A percentile compares a stretch with the other conserved stretches of the same genome.
These are phyloP conservation scores for Pangasius macronema DNA, from an alignment of 2,797 vertebrate genomes.

Conservation along the genomic window DNA sequence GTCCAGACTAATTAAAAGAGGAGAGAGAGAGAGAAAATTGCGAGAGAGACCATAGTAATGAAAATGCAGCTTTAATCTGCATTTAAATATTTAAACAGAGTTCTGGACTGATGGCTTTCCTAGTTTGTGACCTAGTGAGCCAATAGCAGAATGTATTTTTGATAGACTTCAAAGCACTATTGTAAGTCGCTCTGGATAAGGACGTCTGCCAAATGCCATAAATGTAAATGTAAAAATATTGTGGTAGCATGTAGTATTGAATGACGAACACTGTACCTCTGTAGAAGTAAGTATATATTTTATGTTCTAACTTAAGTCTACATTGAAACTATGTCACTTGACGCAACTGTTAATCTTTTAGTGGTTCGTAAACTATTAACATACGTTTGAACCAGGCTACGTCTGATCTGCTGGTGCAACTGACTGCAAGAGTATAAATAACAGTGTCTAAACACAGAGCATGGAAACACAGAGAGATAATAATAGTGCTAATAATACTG, in stretches of 20 bases:
- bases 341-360: neutral
- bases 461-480: neutral
- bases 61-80: neutral
- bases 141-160: too few species aligned
- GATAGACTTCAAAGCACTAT: too few species aligned
- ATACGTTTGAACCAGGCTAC: neutral
- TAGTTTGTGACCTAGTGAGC: too few species aligned
- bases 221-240: neutral
- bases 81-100: neutral
- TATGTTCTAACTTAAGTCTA: neutral
- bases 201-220: too few species aligned
- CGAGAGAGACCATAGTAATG: neutral
- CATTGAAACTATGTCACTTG: neutral
- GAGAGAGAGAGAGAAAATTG: neutral
- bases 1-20: constrained; percentile 51
- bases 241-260: neutral
- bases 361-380: neutral
- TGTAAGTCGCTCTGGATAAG: too few species aligned
- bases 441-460: neutral
- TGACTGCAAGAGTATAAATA: constrained; percentile 9
- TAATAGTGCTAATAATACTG: constrained; percentile 26
- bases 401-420: constrained; percentile 5
- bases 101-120: too few species aligned
- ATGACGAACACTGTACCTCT: neutral
- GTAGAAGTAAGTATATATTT: neutral